A percentile compares a stretch with the other conserved stretches of the same genome.
These are phyloP conservation scores for Porites lutea DNA, from an alignment of 64 coral and sea anemone species.

Conservation along the genomic window DNA sequence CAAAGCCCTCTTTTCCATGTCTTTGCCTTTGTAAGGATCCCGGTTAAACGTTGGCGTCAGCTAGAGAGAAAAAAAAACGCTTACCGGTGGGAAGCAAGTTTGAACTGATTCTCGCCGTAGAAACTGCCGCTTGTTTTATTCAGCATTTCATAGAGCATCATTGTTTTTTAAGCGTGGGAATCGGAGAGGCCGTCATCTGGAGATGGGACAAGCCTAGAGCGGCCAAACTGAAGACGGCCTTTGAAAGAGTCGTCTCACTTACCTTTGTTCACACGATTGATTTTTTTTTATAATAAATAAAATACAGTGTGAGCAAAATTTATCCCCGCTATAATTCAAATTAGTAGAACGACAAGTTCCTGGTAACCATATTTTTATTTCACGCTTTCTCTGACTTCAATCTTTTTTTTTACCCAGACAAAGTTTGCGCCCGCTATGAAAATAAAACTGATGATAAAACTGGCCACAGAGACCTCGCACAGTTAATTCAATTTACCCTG, in stretches of 20 bases:
- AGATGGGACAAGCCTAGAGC: background rate
- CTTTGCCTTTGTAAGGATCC: background rate
- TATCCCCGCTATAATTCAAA: background rate
- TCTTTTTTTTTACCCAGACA: background rate
- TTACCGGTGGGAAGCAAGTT: background rate
- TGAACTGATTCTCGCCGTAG: background rate
- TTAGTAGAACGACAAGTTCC: background rate
- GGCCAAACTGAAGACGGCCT: background rate
- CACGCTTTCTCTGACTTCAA: background rate
- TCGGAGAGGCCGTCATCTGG: background rate
- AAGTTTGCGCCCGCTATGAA: no score
- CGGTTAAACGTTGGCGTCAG: background rate
- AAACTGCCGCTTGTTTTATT: background rate
- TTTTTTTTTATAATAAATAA: background rate
- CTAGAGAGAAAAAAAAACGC: background rate
- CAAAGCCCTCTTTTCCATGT: background rate
- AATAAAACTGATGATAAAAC: background rate
- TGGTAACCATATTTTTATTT: background rate
- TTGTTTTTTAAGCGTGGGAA: conserved; percentile 3
- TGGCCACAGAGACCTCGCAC: background rate
- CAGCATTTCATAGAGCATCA: background rate
- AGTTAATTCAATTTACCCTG: background rate
- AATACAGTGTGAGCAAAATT: conserved; percentile 25
- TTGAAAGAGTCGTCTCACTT: background rate
- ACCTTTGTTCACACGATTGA: background rate